Evolutionary conservation across 2,888 invertebrate species (phyloP), one percentile per base, ranked within the genome.

Genomic region (Trichogramma dendrolimi): DNA sequence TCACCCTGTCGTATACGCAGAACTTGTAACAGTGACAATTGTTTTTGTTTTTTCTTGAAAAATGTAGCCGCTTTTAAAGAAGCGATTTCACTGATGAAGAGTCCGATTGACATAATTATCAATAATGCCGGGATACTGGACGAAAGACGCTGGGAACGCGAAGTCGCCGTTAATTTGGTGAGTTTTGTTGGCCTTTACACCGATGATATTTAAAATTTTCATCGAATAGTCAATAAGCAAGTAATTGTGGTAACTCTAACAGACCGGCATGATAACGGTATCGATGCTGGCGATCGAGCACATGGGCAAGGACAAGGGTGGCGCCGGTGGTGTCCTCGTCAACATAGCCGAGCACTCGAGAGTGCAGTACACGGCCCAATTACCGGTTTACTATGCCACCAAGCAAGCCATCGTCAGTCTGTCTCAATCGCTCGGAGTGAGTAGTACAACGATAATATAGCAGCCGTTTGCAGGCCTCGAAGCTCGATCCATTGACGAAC

Each of bases 41-140:
- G 11, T 47, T 40, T 53, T 44, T 10, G 27, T 7, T 52, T 53
- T 42, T 4, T 59, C 6, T 51, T 6, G 49, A 49, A 41, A 27
- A 53, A 79, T 82, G 49, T 80, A 88, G 89, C 86, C 78, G 87
- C 88, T 11, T 90, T 89, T 71, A 85, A 87, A 72, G 84, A 85
- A 75, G 88, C 89, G 7, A 81, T 85, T 68, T 83, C 85, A 55
- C 83, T 85, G 67, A 86, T 88, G 75, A 88, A 87, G 58, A 83
- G 85, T 41, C 41, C 41, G 6, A 81, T 91, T 67, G 90, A 91
- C 74, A 87, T 91, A 65, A 88, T 91, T 4, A 84, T 90, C 62
- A 91, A 91, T 78, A 91, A 91, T 76, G 91, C 91, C 7, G 91
- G 90, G 4, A 86, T 90, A 52, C 85, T 89, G 83, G 89, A 89